Evolutionary conservation across 2,888 invertebrate genomes (phyloP), one percentile per base, ranked within the genome.

Genomic region (Caenorhabditis sinica): DNA sequence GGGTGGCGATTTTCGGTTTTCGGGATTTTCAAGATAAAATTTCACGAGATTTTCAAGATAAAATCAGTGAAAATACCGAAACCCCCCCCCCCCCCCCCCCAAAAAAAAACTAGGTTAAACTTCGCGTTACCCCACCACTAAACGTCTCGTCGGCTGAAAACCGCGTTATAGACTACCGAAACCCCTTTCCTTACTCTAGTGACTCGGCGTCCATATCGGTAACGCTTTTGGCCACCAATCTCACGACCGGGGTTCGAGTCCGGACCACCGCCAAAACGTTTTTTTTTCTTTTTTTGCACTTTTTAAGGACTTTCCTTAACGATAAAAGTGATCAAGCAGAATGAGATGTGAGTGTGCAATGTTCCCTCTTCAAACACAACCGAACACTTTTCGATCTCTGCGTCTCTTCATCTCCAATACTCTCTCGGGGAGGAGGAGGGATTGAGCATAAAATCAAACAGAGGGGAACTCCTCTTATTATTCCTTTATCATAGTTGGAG

Each of bases 361-460:
- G 45, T 45, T 30, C 13, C 49, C 17, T 66, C 45, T 45, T 33
- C 68, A 68, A 74, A 74, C 51, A 74, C 9, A 36, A 40, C 65
- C 53, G 74, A 74, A 74, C 61, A 61, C 61, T 72, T 61, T 30
- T 28, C 1, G 20, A 9, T 20, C 5, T 20, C 15, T 20, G 51
- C 28, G 36, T 74, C 74, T 53, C 40, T 56, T 11, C 8, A 1
- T 74, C 45, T 28, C 51, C 8, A 13, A 20, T 23, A 20, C 15
- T 56, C 20, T 40, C 15, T 36, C 36, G 6, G 40, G 6, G 6
- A 13, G 33, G 33, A 9, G 33, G 40, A 40, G 40, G 40, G 40
- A 40, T 69, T 71, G 71, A 77, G 77, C 77, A 69, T 63, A 77
- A 77, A 61, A 51, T 71, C 77, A 77, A 77, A 77, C 71, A 77